Base-by-base conservation (phyloP, 2,888 invertebrate genomes). In the Orchesella flavescens region DNA sequence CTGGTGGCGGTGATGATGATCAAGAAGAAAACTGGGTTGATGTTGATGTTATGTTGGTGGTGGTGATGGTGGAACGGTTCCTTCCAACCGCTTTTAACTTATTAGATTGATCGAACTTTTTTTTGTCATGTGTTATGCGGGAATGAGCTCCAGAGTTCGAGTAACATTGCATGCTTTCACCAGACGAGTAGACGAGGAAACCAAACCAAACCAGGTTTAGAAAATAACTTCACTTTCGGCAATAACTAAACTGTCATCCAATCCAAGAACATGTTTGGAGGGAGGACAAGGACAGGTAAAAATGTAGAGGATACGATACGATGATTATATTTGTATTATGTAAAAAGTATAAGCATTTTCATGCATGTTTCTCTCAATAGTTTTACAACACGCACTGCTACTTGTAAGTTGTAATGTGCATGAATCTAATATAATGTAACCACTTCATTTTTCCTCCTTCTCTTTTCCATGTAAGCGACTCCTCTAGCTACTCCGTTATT, bases 101-200 rank as follows among this genome's bases (percentile, higher is more conserved):
- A 83, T 83, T 83, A 83, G 78, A 83, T 83, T 83, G 83, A 83
- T 83, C 83, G 66, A 83, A 73, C 49, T 53, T 61, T 83, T 46
- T 63, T 61, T 24, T 79, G 72, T 79, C 49, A 44, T 55, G 65
- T 61, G 24, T 24, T 68, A 7, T 23, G 73, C 46, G 55, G 15
- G 24, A 74, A 34, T 34, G 66, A 19, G 19, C 1, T 19, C 1
- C 4, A 44, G 55, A 55, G 17, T 34, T 34, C 7, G 34, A 7
- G n/a, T n/a, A n/a, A n/a, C n/a, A n/a, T 24, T 53, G 68, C 59
- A n/a, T 59, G 17, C n/a, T 34, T 77, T 77, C 43, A 23, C 55
- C 49, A 4, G n/a, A 9, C 19, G 17, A 13, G n/a, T n/a, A n/a
- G n/a, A n/a, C n/a, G n/a, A n/a, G n/a, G n/a, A n/a, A n/a, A n/a